Evolutionary conservation across 2,797 vertebrate species (phyloP), one percentile per base, ranked within the genome.

Genomic region (Parauchenoglanis ngamensis): DNA sequence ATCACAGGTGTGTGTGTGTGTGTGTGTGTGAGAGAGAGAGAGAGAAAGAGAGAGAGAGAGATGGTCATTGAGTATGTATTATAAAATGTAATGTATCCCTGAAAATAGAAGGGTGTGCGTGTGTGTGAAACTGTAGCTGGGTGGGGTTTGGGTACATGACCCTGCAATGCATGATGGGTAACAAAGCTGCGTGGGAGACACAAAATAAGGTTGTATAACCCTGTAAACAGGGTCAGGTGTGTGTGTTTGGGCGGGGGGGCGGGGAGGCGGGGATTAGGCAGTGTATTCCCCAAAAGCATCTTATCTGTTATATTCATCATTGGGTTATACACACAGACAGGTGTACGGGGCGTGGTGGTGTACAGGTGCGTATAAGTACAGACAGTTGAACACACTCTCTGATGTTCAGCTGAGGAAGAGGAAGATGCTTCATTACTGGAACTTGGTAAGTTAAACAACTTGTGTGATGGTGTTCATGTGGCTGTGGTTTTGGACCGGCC

Each of bases 151-250:
- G 52, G 54, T 54, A 52, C 54, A 49, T 68, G 65, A 61, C 68
- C 79, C 78, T 81, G 86, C 79, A 75, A 72, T 80, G 85, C 85
- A 73, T 81, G 79, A n/a, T 82, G 78, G 85, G 67, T 52, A 86
- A 86, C 6, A 11, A 35, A 70, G 57, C 87, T 59, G 77, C 76
- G 57, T 85, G 75, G 82, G 83, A 70, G 56, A 68, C 49, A 82
- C 40, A 75, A 91, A 78, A 78, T 78, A 57, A 21, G 19, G 77
- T 40, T 35, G 54, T 40, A 59, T 79, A 21, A 78, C 28, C 28
- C 52, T 78, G 52, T 13, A 78, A 91, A 88, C 79, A 77, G 89
- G 90, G 92, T 90, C 90, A 92, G 10, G 46, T 56, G 25, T 82
- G 23, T 63, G 25, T 63, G 61, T 10, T 23, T 63, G 61, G 10